A percentile compares a stretch with the other conserved stretches of the same genome.
These are phyloP conservation scores for Zapornia atra DNA, from an alignment of 2,113 vertebrate species.

Conservation along the genomic window DNA sequence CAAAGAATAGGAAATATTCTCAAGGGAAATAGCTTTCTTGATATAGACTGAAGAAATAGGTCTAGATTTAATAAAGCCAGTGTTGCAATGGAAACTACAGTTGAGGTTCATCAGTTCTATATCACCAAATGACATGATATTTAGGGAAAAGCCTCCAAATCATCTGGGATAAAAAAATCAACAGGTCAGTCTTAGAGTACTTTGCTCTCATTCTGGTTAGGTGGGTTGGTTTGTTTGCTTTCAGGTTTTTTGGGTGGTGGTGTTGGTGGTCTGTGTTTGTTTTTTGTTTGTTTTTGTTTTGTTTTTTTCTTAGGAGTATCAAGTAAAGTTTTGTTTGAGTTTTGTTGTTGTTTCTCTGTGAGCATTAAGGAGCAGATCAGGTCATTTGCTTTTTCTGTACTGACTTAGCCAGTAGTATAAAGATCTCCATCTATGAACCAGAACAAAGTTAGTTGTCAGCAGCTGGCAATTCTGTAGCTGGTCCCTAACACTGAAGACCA, in stretches of 20 bases:
- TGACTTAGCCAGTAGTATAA: not conserved
- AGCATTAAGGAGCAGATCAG: not conserved
- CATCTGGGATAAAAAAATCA: not conserved
- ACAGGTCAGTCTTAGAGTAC: not conserved
- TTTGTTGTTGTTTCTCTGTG: not conserved
- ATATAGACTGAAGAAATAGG: slow-evolving; percentile 3
- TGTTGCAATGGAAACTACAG: not conserved
- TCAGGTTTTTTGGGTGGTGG: no score
- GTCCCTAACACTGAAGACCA: not conserved
- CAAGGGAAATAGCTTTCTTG: not conserved
- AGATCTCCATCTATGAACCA: not conserved
- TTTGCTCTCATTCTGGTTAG: not conserved
- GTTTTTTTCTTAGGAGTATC: no score
- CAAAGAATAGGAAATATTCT: not conserved
- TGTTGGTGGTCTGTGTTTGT: not conserved
- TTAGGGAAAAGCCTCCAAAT: not conserved
- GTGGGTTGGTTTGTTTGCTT: no score
- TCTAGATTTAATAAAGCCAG: not conserved
- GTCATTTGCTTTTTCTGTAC: not conserved
- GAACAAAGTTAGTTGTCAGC: not conserved
- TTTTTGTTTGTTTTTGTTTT: no score
- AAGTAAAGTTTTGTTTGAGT: not conserved
- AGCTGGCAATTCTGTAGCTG: not conserved
- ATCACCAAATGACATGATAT: not conserved
- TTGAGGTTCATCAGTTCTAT: not conserved